phyloP scores from a whole-genome alignment of 2,113 vertebrate species.

The Sceloporus undulatus region DNA sequence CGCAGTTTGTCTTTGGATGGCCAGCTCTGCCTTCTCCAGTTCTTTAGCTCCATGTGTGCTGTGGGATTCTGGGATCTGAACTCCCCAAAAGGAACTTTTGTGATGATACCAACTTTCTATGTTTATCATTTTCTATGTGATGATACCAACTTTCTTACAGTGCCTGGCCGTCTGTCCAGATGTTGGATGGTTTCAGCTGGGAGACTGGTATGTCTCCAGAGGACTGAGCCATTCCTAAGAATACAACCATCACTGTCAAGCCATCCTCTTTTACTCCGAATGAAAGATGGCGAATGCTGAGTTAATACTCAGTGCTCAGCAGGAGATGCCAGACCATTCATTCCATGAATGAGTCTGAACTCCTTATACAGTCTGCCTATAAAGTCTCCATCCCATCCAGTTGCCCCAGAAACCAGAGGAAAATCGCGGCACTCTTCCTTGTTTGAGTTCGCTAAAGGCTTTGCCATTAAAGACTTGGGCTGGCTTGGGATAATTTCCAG shows the following conservation, averaged over 20 bases:
- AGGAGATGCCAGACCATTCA: neutral
- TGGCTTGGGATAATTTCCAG: constrained; percentile 27
- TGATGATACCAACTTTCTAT: no score
- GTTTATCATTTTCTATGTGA: no score
- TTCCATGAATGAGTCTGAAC: neutral
- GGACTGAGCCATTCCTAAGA: neutral
- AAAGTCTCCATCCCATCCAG: neutral
- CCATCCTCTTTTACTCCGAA: neutral
- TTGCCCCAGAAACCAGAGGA: neutral
- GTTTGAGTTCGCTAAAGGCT: no score
- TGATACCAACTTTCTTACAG: no score
- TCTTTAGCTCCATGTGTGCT: neutral
- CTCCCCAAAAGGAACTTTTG: no score
- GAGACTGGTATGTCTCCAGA: neutral
- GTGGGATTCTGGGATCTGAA: no score
- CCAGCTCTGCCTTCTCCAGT: no score
- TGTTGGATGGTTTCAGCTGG: neutral
- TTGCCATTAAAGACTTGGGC: neutral
- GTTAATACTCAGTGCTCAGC: neutral
- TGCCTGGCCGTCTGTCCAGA: neutral
- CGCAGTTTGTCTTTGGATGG: neutral
- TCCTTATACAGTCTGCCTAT: neutral
- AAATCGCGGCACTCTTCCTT: neutral
- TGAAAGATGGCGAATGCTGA: neutral
- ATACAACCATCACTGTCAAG: neutral